Evolutionary conservation across 2,797 vertebrate genomes (phyloP), one percentile per base, ranked within the genome.

Genomic region (Falco rusticolus): DNA sequence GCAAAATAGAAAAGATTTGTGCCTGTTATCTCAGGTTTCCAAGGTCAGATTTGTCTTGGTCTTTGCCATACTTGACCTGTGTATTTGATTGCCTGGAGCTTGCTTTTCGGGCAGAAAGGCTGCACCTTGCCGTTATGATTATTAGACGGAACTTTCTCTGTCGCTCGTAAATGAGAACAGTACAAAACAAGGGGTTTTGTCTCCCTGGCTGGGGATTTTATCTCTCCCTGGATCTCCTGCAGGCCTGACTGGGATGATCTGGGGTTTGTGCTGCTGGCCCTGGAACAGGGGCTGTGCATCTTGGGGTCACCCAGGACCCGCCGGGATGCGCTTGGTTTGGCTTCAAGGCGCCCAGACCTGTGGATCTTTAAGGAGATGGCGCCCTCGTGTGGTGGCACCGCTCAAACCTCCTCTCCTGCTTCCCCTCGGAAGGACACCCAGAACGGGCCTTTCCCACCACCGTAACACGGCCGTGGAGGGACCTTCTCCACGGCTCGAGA

Each of bases 301-400:
- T 25, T 28, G 45, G 17, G 8, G 6, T 14, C 16, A 6, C 5
- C 22, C 16, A 4, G 61, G n/a, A 11, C 13, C 7, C 5, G 3
- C 15, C 4, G 26, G 6, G 3, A 6, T 31, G 1, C 1, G 13
- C 13, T 50, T 3, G 3, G 22, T 31, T 10, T 48, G 59, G 19
- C 37, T 20, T 28, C 7, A 1, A 4, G 0, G 0, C 22, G 2
- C 13, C 5, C 4, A 22, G 69, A 19, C 1, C 8, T 11, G 31
- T 5, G 87, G 47, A 98, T 98, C 97, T 94, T 59, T 98, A 91
- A 92, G 95, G 85, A 69, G 72, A 75, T 50, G 92, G 97, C 97
- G 90, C 98, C 98, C 97, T 98, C 98, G 9, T 94, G 98, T 98
- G 98, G 98, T 79, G 22, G 53, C 16, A 59, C 8, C 11, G 10